Base-by-base conservation (phyloP, 2,797 vertebrate species). In the Rhinogobio ventralis region DNA sequence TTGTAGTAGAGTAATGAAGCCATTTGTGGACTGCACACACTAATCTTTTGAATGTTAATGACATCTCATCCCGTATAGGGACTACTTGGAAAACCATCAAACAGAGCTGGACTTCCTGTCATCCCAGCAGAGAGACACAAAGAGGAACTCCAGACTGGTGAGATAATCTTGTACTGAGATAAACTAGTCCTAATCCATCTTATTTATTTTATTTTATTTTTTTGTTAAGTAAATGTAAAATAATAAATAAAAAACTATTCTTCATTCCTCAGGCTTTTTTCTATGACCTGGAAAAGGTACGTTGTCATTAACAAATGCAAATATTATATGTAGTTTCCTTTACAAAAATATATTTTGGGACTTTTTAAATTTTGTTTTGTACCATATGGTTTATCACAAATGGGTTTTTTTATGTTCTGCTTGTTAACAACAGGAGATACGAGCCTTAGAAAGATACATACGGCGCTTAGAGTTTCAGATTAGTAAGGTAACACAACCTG, bases 201-300 rank as follows among this genome's bases (percentile, higher is more conserved):
- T n/a, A n/a, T 17, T 49, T 30, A 36, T 33, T 74, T 64, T 1
- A 28, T 28, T 51, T 64, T 53, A 7, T 42, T 57, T 67, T 55
- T 66, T 13, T 76, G 0, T 36, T 36, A 15, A 49, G 30, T 23
- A 55, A 46, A 23, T 33, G 39, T n/a, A 53, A 46, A 42, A 42
- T 23, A 57, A 79, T 67, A 53, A 46, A 73, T 30, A 46, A 28
- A 82, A 15, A 1, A 7, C 67, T 15, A 68, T 53, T 23, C 14
- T 68, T 86, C 42, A 68, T 46, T 90, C 90, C 91, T 86, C 93
- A 99, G 98, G 98, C 95, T 11, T 99, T 98, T 92, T 96, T 98
- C 82, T 99, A 99, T 0, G 98, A 99, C 88, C 93, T 99, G 89
- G 98, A 99, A 87, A 99, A 99, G 97, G 98, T 99, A 90, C 95